A percentile compares a stretch with the other conserved stretches of the same genome.
These are phyloP conservation scores for Pungitius pungitius DNA, from an alignment of 2,113 vertebrate genomes.

Conservation along the genomic window DNA sequence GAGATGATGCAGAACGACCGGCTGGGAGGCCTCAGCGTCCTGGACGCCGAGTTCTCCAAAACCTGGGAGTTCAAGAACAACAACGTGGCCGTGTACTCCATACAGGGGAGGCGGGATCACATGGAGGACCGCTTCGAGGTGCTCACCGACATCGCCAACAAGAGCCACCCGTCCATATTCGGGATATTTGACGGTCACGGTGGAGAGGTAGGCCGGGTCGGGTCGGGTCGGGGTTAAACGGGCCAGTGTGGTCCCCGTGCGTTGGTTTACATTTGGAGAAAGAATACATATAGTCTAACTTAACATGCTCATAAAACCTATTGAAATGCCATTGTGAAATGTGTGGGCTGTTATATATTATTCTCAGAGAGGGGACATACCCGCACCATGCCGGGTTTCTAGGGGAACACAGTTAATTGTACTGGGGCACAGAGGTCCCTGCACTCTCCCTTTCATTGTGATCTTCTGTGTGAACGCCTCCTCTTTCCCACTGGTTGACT, in stretches of 20 bases:
- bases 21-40: slow-evolving; percentile 90
- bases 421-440: background rate
- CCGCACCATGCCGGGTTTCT: background rate
- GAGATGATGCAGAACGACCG: slow-evolving; percentile 98
- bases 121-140: slow-evolving; percentile 99
- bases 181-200: slow-evolving; percentile 98
- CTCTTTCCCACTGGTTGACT: slow-evolving; percentile 31
- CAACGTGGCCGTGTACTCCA: slow-evolving; percentile 96
- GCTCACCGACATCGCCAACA: slow-evolving; percentile 93
- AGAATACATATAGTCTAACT: too few species aligned
- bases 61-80: slow-evolving; percentile 97
- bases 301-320: background rate
- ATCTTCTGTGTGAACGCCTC: slow-evolving; percentile 47
- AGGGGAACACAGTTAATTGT: background rate
- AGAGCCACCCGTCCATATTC: slow-evolving; percentile 96
- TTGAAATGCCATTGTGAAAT: background rate
- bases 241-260: slow-evolving; percentile 7
- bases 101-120: slow-evolving; percentile 96
- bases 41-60: slow-evolving; percentile 96
- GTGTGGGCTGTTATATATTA: background rate
- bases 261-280: too few species aligned
- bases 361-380: background rate
- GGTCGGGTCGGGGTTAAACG: background rate
- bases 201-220: slow-evolving; percentile 87
- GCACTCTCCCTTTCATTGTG: slow-evolving; percentile 15